Evolutionary conservation across 2,888 invertebrate genomes (phyloP).

Genomic region (Adelognathus sp.): DNA sequence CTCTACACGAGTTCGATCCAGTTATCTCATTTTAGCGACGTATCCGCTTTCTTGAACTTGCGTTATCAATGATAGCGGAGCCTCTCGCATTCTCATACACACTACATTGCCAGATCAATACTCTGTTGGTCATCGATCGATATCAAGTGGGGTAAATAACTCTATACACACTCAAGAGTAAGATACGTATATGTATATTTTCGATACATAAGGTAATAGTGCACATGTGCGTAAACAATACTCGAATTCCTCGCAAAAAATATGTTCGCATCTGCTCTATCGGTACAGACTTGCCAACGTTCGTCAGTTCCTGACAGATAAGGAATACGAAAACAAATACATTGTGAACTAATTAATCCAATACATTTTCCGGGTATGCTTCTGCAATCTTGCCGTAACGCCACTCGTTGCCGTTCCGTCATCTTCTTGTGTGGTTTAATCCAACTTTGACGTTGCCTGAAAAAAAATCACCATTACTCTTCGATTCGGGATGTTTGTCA

Average conservation of each 20-base stretch:
- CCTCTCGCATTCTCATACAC: neutral
- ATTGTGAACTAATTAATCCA: neutral
- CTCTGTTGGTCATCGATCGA: neutral
- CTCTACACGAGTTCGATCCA: neutral
- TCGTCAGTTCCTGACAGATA: neutral
- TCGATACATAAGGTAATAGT: neutral
- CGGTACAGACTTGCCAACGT: neutral
- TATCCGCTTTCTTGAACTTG: conserved; percentile 14
- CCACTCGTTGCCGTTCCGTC: neutral
- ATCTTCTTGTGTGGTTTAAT: neutral
- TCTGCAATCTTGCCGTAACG: neutral
- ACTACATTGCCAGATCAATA: neutral
- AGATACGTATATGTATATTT: neutral
- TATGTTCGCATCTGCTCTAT: neutral
- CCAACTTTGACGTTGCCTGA: conserved; percentile 28
- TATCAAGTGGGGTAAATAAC: neutral
- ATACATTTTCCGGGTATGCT: neutral
- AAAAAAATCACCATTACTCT: neutral
- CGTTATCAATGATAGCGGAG: conserved; percentile 34
- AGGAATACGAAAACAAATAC: neutral
- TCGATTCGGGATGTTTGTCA: neutral
- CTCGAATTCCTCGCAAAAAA: neutral
- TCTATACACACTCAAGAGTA: neutral
- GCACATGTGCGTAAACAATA: neutral
- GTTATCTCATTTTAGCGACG: conserved; percentile 19